Percentiles rank a stretch among this genome's conserved stretches.
phyloP scores from a whole-genome alignment of 2,113 vertebrate genomes.

The Vidua macroura region DNA sequence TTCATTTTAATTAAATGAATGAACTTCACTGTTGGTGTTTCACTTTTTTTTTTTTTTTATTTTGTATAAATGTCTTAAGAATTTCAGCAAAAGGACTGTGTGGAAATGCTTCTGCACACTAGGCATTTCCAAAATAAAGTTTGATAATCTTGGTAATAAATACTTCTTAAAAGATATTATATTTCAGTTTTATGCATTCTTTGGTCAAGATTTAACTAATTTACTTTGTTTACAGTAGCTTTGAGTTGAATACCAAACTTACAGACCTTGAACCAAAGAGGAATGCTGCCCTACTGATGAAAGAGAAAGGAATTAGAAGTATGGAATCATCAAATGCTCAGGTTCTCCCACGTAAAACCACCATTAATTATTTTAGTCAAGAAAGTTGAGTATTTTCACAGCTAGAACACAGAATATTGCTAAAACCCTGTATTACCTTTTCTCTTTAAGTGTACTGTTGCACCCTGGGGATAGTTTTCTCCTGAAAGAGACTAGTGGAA shows the following conservation, averaged over 20 bases:
- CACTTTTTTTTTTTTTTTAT: neutral
- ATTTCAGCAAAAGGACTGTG: neutral
- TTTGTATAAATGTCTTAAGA: neutral
- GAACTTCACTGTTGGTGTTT: slow-evolving; percentile 34
- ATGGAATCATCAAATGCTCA: neutral
- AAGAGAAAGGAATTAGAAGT: neutral
- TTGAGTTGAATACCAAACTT: neutral
- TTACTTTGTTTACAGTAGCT: slow-evolving; percentile 10
- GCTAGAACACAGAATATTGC: neutral
- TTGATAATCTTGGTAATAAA: neutral
- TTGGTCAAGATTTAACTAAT: neutral
- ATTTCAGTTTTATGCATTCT: neutral
- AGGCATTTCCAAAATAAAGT: slow-evolving; percentile 45
- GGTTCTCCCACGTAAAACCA: neutral
- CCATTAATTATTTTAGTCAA: neutral
- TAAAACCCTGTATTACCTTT: neutral
- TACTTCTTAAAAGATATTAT: neutral
- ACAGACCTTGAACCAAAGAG: neutral
- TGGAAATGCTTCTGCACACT: slow-evolving; percentile 33
- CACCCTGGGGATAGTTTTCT: neutral
- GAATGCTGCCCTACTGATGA: neutral
- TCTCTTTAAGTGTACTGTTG: neutral
- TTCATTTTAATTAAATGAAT: slow-evolving; percentile 61
- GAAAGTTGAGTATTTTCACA: neutral
- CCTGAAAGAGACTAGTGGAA: neutral